Evolutionary conservation across 2,888 invertebrate species (phyloP).

Genomic region (Yponomeuta cagnagella): DNA sequence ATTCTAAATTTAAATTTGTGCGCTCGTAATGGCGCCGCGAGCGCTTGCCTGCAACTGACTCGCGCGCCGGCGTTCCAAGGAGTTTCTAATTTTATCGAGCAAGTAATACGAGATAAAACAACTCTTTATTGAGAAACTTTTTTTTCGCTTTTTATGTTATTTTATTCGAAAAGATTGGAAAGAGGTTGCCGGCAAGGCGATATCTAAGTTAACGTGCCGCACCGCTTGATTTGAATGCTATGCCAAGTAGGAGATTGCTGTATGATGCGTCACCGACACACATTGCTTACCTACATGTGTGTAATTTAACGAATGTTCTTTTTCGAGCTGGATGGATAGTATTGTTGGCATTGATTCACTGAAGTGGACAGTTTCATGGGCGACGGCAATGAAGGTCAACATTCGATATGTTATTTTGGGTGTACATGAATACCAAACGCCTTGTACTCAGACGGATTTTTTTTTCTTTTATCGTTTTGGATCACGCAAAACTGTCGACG

Average conservation of each 20-base stretch:
- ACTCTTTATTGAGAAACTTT: constrained; percentile 62
- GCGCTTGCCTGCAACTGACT: constrained; percentile 37
- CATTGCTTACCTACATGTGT: constrained; percentile 4
- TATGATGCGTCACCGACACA: constrained; percentile 8
- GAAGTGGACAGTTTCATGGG: constrained; percentile 13
- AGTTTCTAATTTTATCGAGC: constrained; percentile 68
- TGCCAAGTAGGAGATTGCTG: constrained; percentile 1
- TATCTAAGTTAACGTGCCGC: constrained; percentile 1
- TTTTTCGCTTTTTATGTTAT: constrained; percentile 34
- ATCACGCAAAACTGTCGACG: too few relatives aligned
- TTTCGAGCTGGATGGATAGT: constrained; percentile 8
- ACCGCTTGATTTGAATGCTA: constrained; percentile 9
- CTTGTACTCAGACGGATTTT: not conserved
- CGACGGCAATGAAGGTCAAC: constrained; percentile 11
- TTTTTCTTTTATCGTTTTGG: not conserved
- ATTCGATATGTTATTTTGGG: not conserved
- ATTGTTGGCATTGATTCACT: constrained; percentile 13
- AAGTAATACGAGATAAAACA: constrained; percentile 73
- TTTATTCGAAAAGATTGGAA: constrained; percentile 24
- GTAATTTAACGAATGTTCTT: constrained; percentile 10
- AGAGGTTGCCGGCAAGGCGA: constrained; percentile 7
- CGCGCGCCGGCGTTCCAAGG: not conserved
- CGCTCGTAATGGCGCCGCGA: constrained; percentile 32
- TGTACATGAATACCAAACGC: not conserved
- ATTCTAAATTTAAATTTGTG: constrained; percentile 33